Percentiles rank a stretch among this genome's conserved stretches.
phyloP scores from a whole-genome alignment of 1,140 invertebrate genomes.

The Sarcophaga peregrina region DNA sequence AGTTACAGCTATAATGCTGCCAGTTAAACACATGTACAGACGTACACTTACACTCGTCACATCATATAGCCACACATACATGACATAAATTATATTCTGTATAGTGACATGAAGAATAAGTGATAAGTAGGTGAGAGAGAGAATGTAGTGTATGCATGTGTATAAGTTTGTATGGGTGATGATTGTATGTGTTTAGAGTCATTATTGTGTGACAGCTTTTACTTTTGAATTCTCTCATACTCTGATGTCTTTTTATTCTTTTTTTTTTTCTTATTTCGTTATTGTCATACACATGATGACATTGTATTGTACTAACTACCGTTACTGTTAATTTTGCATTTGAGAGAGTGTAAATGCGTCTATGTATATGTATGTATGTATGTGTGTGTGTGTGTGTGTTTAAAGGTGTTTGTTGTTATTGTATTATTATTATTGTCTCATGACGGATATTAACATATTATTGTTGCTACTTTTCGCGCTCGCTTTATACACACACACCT shows the following conservation, averaged over 20 bases:
- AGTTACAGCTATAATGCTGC: background rate
- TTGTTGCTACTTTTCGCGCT: conserved; percentile 37
- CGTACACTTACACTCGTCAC: background rate
- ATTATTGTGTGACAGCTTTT: conserved; percentile 10
- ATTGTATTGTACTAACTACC: too few species aligned
- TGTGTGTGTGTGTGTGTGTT: background rate
- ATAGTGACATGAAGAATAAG: background rate
- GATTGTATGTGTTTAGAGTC: background rate
- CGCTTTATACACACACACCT: background rate
- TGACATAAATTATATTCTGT: background rate
- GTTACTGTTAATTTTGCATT: background rate
- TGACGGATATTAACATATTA: conserved; percentile 43
- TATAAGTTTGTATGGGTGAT: background rate
- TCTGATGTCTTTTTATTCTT: too few species aligned
- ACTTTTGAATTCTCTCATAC: conserved; percentile 1
- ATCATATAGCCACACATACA: too few species aligned
- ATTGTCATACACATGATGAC: background rate
- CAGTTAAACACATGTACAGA: background rate
- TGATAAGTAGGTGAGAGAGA: too few species aligned
- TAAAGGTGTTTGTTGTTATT: conserved; percentile 9
- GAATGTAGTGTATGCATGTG: background rate
- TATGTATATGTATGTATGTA: background rate
- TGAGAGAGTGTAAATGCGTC: background rate
- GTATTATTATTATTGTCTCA: conserved; percentile 32
- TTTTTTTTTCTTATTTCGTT: too few species aligned